A percentile compares a stretch with the other conserved stretches of the same genome.
These are phyloP conservation scores for Calephelis perditalis DNA, from an alignment of 2,888 invertebrate species.

Conservation along the genomic window DNA sequence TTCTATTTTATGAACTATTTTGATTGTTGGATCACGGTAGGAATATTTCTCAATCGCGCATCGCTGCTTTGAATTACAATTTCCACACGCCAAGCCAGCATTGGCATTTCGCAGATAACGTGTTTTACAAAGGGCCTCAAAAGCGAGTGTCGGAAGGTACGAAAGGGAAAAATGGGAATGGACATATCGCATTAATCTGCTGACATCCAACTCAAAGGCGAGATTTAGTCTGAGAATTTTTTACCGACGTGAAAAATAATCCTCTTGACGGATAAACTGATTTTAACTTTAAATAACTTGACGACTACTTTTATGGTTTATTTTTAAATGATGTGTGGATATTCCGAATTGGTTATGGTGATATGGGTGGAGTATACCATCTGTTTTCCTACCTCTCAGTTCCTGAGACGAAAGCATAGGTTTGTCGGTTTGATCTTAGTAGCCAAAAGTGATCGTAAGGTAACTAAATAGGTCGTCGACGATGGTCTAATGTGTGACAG, in stretches of 20 bases:
- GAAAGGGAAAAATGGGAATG: constrained; percentile 32
- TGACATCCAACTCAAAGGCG: constrained; percentile 29
- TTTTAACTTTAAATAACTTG: constrained; percentile 11
- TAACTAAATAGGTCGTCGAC: too few relatives aligned
- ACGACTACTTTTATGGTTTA: not conserved
- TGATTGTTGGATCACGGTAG: too few relatives aligned
- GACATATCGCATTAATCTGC: constrained; percentile 38
- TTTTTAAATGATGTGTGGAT: not conserved
- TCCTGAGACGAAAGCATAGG: too few relatives aligned
- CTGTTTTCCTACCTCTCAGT: too few relatives aligned
- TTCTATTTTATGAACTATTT: too few relatives aligned
- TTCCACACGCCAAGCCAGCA: constrained; percentile 4
- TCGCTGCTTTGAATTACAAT: not conserved
- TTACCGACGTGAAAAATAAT: constrained; percentile 16
- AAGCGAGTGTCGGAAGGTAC: constrained; percentile 28
- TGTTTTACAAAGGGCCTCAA: constrained; percentile 28
- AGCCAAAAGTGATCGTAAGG: too few relatives aligned
- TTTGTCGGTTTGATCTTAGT: too few relatives aligned
- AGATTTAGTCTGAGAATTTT: constrained; percentile 17
- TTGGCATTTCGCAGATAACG: constrained; percentile 3
- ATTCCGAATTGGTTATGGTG: too few relatives aligned
- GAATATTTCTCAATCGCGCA: too few relatives aligned
- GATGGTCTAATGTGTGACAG: too few relatives aligned
- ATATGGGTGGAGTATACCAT: too few relatives aligned
- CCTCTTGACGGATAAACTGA: constrained; percentile 13